Evolutionary conservation across 1,140 invertebrate species (phyloP), one percentile per base, ranked within the genome.

Genomic region (Olivierus martensii): DNA sequence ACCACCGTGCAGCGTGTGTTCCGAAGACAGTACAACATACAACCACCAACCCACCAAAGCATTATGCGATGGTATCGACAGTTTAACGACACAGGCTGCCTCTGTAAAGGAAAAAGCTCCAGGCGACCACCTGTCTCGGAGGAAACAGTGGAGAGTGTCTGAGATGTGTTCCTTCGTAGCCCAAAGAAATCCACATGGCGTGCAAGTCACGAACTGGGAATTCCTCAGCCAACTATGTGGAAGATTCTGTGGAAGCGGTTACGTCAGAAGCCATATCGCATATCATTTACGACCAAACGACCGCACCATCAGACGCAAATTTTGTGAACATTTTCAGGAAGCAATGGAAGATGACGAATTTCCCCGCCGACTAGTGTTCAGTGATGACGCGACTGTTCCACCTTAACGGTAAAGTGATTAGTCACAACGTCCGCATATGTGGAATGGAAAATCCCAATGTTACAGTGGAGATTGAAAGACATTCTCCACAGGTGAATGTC

Each of bases 141-240:
- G 12, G 49, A 51, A 51, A 43, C 37, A 42, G 49, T 51, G 39
- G 22, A 41, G 14, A 43, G 37, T 39, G 49, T 42, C 10, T 5
- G 21, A 36, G 37, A 51, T 14, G 17, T 12, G 7, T 51, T 51
- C 49, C 10, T 17, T 17, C 38, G 39, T 42, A 42, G 38, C 22
- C 49, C 49, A 51, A 1, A 37, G 36, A 51, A 51, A 21, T 51
- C 38, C 18, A 22, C 22, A 21, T 7, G 22, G 11, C 21, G 34
- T 10, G 49, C 49, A 51, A 42, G 37, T 34, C 22, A 17, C 37
- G 22, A 51, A 43, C 49, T 51, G 36, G 49, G 49, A 22, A 42
- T 51, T 22, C 49, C 49, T 14, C 37, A 51, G 37, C 39, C 12
- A 28, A 51, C 37, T 42, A 38, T 51, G 36, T 51, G 49, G 37